phyloP scores from a whole-genome alignment of 2,797 vertebrate species.

The Propithecus perrieri region DNA sequence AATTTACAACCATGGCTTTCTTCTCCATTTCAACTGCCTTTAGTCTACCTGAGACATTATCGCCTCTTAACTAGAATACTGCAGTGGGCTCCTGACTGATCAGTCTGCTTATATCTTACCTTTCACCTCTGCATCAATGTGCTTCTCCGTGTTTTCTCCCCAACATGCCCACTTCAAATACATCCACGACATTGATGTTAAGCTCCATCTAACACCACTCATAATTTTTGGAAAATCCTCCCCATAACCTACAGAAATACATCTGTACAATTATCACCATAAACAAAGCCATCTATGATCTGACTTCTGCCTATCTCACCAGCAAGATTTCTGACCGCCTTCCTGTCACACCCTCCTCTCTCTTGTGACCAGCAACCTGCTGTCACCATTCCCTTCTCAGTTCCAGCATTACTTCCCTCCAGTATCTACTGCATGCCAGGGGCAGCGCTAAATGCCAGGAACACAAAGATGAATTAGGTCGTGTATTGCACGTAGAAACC shows the following conservation, averaged over 20 bases:
- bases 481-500: not conserved
- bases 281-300: not conserved
- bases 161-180: not conserved
- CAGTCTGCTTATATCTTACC: not conserved
- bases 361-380: not conserved
- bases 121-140: not conserved
- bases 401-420: not conserved
- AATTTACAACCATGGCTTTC: not conserved
- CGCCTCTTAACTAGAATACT: not conserved
- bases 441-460: not conserved
- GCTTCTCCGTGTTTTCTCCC: not conserved
- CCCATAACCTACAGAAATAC: not conserved
- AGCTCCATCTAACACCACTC: not conserved
- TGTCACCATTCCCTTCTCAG: not conserved
- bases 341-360: not conserved
- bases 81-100: not conserved
- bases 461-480: not conserved
- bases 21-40: not conserved
- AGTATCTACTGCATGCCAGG: not conserved
- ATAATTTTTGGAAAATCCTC: not conserved
- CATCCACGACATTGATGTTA: not conserved
- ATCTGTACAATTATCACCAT: not conserved
- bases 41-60: not conserved
- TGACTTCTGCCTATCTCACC: not conserved
- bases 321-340: not conserved